Evolutionary conservation across 1,140 invertebrate species (phyloP), one percentile per base, ranked within the genome.

Genomic region (Coenobita brevimanus): DNA sequence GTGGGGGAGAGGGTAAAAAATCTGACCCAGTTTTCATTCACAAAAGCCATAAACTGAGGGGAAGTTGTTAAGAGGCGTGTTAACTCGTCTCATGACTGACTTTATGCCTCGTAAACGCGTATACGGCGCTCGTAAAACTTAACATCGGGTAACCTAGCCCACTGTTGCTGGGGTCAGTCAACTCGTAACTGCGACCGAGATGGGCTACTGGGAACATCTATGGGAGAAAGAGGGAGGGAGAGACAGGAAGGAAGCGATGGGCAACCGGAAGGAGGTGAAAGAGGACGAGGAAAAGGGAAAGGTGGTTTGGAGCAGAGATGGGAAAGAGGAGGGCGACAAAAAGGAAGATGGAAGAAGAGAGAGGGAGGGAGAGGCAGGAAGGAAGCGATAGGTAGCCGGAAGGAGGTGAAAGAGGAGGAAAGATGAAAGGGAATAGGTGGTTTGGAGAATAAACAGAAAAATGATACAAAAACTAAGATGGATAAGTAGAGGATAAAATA

Each of bases 11-110:
- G 76, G 85, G 69, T 80, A 76, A 73, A 87, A 80, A 87, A 87
- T 80, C 85, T 87, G 85, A 87, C 85, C 85, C 46, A 87, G 76
- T 80, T 87, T 87, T 87, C 85, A 87, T 87, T 87, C 85, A 87
- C 85, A 87, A 87, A 87, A 71, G 60, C 76, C 85, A 81, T 87
- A 87, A 87, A 87, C 46, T 87, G 46, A 50, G 46, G 17, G 85
- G 85, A 69, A 80, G 78, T 43, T 69, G 83, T 87, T 87, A 80
- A 46, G 78, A 64, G 85, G 76, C 76, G 85, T 80, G 76, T 81
- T 80, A 80, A 81, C 85, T 50, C 85, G 76, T 57, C 85, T 87
- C 85, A 87, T 87, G 85, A 71, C 85, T 87, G 85, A 81, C 76
- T 87, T 87, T 87, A 87, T 87, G 80, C 64, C 76, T 87, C 85